Conservation (phyloP, 2,888 invertebrate genomes). For the Fragum whitleyi region DNA sequence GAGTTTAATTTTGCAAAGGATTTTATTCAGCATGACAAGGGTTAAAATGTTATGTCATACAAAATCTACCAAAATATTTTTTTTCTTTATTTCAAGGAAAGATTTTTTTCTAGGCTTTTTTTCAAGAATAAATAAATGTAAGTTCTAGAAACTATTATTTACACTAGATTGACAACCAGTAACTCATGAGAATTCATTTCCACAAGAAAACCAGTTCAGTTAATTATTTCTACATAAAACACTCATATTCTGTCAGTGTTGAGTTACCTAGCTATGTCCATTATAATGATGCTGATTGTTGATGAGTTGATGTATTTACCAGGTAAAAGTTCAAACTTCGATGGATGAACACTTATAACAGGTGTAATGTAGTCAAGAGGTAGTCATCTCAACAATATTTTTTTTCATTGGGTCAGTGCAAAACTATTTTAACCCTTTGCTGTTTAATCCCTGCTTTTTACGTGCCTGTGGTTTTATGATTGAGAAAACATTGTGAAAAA, state of each 20-base stretch:
- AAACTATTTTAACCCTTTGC: no score
- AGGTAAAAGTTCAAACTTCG: constrained; percentile 3
- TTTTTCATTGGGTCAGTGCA: no score
- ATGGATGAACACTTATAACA: not conserved
- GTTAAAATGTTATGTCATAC: no score
- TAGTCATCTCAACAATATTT: not conserved
- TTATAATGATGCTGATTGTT: not conserved
- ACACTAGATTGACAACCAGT: not conserved
- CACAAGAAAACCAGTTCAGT: not conserved
- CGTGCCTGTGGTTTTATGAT: no score
- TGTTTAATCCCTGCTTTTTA: no score
- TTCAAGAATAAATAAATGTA: no score
- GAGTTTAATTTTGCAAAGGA: no score
- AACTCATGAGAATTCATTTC: not conserved
- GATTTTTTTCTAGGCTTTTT: no score
- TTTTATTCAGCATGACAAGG: no score
- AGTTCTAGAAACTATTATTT: not conserved
- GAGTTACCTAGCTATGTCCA: constrained; percentile 6
- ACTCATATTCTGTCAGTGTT: not conserved
- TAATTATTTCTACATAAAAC: constrained; percentile 4
- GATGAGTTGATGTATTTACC: not conserved
- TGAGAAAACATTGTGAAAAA: no score
- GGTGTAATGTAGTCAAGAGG: not conserved
- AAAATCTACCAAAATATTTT: no score
- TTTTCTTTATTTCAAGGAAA: no score